These are phyloP conservation scores for Taphrorychus bicolor DNA, from an alignment of 2,888 invertebrate genomes.

Conservation along the genomic window DNA sequence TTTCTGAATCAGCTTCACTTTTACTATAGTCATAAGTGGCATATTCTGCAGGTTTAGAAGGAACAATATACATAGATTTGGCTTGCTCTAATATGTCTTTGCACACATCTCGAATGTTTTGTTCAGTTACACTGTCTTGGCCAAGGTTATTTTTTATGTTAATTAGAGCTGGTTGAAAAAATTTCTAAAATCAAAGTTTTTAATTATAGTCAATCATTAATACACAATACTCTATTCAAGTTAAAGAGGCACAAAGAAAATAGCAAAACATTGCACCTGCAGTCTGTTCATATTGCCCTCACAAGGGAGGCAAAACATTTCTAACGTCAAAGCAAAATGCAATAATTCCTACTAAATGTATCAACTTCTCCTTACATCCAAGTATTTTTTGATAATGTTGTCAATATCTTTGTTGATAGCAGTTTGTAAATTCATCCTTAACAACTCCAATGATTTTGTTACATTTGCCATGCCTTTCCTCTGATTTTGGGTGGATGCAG, in stretches of 20 bases:
- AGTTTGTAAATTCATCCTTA: constrained; percentile 78
- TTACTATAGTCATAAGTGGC: constrained; percentile 66
- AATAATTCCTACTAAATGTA: no score
- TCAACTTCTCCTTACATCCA: constrained; percentile 77
- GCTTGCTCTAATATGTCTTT: constrained; percentile 82
- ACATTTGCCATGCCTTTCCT: constrained; percentile 62
- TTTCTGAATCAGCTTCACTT: constrained; percentile 60
- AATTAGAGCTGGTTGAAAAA: constrained; percentile 79
- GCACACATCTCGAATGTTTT: constrained; percentile 77
- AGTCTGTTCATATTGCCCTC: no score
- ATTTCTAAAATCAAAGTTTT: constrained; percentile 68
- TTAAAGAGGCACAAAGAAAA: constrained; percentile 1
- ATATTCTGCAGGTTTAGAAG: constrained; percentile 58
- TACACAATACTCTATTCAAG: no score
- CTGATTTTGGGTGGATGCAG: constrained; percentile 55
- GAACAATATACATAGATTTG: constrained; percentile 68
- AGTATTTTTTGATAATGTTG: constrained; percentile 77
- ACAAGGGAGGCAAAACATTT: no score
- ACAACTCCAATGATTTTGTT: constrained; percentile 70
- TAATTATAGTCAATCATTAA: no score
- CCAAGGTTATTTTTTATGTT: constrained; percentile 80
- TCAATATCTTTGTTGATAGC: constrained; percentile 81
- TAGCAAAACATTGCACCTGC: background rate
- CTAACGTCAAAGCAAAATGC: no score
- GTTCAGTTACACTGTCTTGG: constrained; percentile 76